phyloP scores from a whole-genome alignment of 2,113 vertebrate genomes.

The Mesocricetus auratus region DNA sequence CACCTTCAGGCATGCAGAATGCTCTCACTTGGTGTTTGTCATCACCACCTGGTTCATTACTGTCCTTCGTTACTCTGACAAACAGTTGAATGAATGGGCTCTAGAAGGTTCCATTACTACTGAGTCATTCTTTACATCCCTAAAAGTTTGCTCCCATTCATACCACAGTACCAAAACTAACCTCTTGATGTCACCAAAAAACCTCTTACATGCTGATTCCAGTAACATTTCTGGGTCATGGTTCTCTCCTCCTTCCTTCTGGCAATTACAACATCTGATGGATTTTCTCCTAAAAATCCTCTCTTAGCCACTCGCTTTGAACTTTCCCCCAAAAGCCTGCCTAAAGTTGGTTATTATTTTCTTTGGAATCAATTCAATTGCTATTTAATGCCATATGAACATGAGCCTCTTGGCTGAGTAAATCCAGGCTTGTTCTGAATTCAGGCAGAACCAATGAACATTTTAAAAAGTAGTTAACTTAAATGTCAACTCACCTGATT shows the following conservation, averaged over 20 bases:
- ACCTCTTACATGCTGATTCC: conserved; percentile 43
- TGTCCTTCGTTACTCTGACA: background rate
- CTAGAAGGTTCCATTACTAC: conserved; percentile 3
- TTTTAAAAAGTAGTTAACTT: conserved; percentile 32
- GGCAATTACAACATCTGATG: background rate
- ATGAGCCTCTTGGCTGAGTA: conserved; percentile 48
- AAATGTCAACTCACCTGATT: background rate
- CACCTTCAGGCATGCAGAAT: background rate
- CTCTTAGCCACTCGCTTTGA: conserved; percentile 48
- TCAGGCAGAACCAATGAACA: conserved; percentile 54
- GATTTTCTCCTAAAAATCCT: conserved; percentile 39
- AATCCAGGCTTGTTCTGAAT: conserved; percentile 38
- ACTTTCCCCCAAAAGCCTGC: background rate
- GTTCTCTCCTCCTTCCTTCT: conserved; percentile 26
- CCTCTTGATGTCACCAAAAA: conserved; percentile 80
- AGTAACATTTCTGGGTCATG: conserved; percentile 32
- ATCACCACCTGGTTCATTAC: background rate
- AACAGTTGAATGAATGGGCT: background rate
- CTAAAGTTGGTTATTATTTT: conserved; percentile 1
- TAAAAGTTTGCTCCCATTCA: conserved; percentile 41
- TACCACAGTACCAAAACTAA: conserved; percentile 71
- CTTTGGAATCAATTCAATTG: conserved; percentile 47
- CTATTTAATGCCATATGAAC: conserved; percentile 35
- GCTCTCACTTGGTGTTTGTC: conserved; percentile 38
- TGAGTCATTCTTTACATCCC: conserved; percentile 25